Evolutionary conservation across 2,113 vertebrate species (phyloP).

Genomic region (Synodontis membranacea): DNA sequence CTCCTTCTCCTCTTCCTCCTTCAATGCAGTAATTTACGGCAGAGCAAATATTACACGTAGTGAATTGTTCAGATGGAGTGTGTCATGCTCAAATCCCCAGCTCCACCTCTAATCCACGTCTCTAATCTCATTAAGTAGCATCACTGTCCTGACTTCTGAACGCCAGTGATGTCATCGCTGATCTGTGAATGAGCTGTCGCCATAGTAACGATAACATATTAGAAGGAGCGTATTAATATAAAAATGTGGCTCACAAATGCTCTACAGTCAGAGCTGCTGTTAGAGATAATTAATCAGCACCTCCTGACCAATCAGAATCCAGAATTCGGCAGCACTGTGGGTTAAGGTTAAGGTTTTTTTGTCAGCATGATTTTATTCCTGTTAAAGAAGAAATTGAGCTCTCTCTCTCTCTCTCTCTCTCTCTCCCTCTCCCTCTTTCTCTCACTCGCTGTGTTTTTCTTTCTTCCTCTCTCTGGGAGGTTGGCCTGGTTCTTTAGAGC

Average conservation of each 20-base stretch:
- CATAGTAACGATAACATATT: neutral
- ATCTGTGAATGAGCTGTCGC: neutral
- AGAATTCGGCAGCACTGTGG: neutral
- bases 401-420: neutral
- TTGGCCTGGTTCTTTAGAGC: slow-evolving; percentile 6
- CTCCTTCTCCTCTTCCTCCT: neutral
- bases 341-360: neutral
- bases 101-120: neutral
- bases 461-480: neutral
- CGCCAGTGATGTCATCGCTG: neutral
- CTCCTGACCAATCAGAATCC: neutral
- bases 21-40: neutral
- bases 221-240: neutral
- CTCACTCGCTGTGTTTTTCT: neutral
- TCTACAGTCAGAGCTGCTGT: neutral
- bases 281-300: neutral
- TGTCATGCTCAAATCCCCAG: neutral
- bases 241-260: neutral
- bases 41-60: no score
- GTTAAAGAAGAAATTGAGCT: neutral
- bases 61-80: neutral
- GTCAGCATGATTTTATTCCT: neutral
- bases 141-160: neutral
- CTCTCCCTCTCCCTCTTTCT: neutral
- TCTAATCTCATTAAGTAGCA: neutral